Percentiles rank a stretch among this genome's conserved stretches.
Conservation (phyloP, 2,113 vertebrate species). For the Hemichromis elongatus region DNA sequence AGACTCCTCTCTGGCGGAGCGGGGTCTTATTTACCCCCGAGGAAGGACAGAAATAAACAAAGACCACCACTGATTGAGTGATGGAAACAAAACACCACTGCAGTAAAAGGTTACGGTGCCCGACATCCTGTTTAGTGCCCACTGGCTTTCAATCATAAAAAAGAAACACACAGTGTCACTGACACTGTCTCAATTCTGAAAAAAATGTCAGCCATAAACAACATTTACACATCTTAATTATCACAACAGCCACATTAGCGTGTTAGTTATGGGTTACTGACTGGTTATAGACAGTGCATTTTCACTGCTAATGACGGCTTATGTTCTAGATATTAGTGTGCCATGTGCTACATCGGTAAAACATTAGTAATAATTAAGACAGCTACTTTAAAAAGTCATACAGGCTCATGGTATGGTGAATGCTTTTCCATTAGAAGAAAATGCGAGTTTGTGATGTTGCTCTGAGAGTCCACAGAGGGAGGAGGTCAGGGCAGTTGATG, state of each 20-base stretch:
- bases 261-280: background rate
- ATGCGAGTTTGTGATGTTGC: background rate
- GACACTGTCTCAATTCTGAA: too few species aligned
- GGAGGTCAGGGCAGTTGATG: background rate
- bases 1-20: slow-evolving; percentile 39
- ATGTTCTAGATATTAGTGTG: background rate
- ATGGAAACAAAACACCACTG: slow-evolving; percentile 55
- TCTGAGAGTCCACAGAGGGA: background rate
- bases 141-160: slow-evolving; percentile 34
- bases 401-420: background rate
- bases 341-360: background rate
- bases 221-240: too few species aligned
- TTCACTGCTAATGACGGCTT: too few species aligned
- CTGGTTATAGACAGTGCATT: background rate
- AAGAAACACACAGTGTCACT: background rate
- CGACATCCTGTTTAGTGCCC: slow-evolving; percentile 20
- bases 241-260: background rate
- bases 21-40: slow-evolving; percentile 56
- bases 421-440: background rate
- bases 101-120: slow-evolving; percentile 45
- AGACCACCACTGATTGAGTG: slow-evolving; percentile 42
- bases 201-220: too few species aligned
- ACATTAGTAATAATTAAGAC: background rate
- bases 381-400: background rate
- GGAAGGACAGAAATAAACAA: slow-evolving; percentile 68